Conservation (phyloP, 2,113 vertebrate species). For the Dasyornis broadbenti region DNA sequence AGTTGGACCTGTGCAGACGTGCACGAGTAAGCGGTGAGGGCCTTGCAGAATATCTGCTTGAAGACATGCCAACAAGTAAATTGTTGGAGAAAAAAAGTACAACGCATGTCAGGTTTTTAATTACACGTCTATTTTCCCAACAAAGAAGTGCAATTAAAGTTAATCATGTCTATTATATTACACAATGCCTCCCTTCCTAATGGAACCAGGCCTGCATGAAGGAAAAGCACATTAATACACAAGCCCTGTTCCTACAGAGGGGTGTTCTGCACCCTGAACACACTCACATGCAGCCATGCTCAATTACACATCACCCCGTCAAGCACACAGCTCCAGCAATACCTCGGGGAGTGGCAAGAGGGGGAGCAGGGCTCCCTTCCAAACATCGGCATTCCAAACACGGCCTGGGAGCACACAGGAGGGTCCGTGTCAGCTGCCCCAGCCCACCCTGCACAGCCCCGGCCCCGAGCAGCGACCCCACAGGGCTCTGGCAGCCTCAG, state of each 20-base stretch:
- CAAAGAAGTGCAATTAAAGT: conserved; percentile 60
- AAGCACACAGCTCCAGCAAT: neutral
- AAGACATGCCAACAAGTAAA: conserved; percentile 36
- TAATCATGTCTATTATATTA: conserved; percentile 58
- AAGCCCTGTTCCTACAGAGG: neutral
- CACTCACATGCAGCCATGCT: neutral
- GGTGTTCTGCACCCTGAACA: neutral
- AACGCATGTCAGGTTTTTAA: conserved; percentile 53
- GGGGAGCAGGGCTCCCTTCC: neutral
- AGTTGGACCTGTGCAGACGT: neutral
- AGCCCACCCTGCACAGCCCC: accelerated
- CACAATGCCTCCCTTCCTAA: conserved; percentile 46
- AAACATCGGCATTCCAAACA: neutral
- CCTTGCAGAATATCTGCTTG: neutral
- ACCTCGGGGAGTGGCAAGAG: neutral
- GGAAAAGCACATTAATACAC: conserved; percentile 24
- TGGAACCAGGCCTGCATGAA: conserved; percentile 54
- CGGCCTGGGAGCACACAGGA: neutral
- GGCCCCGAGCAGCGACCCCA: accelerated
- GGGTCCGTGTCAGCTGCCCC: neutral
- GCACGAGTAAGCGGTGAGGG: neutral
- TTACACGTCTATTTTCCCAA: conserved; percentile 61
- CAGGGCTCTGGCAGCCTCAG: neutral
- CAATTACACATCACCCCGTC: conserved; percentile 2
- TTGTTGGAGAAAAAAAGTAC: conserved; percentile 26